These are phyloP conservation scores for Tursiops truncatus DNA, from an alignment of 2,113 vertebrate genomes.

Conservation along the genomic window DNA sequence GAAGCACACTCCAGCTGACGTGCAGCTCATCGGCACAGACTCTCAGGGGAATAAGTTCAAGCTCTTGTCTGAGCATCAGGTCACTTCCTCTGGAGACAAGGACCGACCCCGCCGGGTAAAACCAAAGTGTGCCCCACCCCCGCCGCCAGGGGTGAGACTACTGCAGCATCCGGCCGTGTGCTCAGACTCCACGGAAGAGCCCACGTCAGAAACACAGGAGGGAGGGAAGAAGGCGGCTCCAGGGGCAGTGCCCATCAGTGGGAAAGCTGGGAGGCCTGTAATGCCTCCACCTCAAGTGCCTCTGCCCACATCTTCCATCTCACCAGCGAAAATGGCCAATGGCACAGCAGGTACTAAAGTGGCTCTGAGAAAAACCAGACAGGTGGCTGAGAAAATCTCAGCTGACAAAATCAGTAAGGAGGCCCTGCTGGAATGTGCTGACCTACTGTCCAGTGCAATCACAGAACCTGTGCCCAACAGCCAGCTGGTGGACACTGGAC, in stretches of 20 bases:
- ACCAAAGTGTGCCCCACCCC: slow-evolving; percentile 96
- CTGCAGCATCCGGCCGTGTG: slow-evolving; percentile 88
- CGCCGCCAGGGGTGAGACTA: slow-evolving; percentile 91
- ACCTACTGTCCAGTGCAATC: slow-evolving; percentile 92
- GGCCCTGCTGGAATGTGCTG: slow-evolving; percentile 94
- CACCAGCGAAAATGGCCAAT: slow-evolving; percentile 93
- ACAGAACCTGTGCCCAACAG: slow-evolving; percentile 92
- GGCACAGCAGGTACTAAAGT: slow-evolving; percentile 90
- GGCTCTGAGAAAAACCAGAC: slow-evolving; percentile 91
- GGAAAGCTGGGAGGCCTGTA: slow-evolving; percentile 87
- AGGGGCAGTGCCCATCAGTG: slow-evolving; percentile 80
- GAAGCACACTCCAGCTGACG: slow-evolving; percentile 93
- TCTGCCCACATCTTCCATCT: slow-evolving; percentile 86
- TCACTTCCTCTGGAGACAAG: slow-evolving; percentile 88
- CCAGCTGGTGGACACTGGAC: slow-evolving; percentile 96
- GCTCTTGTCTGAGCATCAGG: slow-evolving; percentile 95
- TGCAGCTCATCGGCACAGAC: slow-evolving; percentile 96
- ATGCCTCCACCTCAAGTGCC: slow-evolving; percentile 97
- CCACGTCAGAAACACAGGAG: slow-evolving; percentile 84
- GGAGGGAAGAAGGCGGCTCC: slow-evolving; percentile 87
- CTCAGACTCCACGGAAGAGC: slow-evolving; percentile 84
- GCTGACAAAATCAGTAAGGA: slow-evolving; percentile 95
- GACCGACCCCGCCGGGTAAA: slow-evolving; percentile 96
- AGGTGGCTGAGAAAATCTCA: slow-evolving; percentile 90
- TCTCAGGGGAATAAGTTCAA: slow-evolving; percentile 99